Percentiles rank a stretch among this genome's conserved stretches.
Conservation (phyloP, 2,113 vertebrate species). For the Pao palembangensis region DNA sequence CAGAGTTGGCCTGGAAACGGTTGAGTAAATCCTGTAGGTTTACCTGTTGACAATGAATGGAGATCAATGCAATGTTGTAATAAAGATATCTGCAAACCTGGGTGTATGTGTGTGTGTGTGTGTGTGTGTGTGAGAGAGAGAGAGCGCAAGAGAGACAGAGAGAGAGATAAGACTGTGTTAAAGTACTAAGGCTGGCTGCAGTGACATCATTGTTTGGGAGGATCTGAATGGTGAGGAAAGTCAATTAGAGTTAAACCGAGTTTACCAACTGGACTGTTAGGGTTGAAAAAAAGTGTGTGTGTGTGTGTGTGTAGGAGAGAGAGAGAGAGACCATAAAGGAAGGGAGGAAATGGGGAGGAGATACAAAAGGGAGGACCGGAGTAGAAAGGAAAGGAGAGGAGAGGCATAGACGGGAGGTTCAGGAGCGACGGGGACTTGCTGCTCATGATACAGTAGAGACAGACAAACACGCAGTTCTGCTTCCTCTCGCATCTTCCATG, state of each 20-base stretch:
- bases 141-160: constrained; percentile 9
- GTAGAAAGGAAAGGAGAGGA: constrained; percentile 50
- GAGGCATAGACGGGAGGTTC: constrained; percentile 61
- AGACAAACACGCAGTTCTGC: constrained; percentile 36
- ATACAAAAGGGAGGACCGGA: constrained; percentile 65
- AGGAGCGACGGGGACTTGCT: constrained; percentile 58
- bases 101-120: constrained; percentile 12
- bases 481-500: constrained; percentile 29
- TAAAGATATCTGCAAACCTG: too few species aligned
- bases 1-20: too few species aligned
- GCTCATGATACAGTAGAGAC: constrained; percentile 46
- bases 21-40: too few species aligned
- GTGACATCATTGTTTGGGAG: constrained; percentile 73
- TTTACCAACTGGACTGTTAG: constrained; percentile 69
- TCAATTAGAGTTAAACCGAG: constrained; percentile 74
- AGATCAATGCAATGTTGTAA: too few species aligned
- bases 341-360: constrained; percentile 59
- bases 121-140: constrained; percentile 11
- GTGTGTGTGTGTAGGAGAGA: constrained; percentile 32
- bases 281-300: constrained; percentile 28
- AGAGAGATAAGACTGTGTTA: constrained; percentile 29
- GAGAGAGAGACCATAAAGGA: constrained; percentile 32
- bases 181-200: constrained; percentile 38
- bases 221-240: constrained; percentile 73
- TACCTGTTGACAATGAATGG: too few species aligned